Base-by-base conservation (phyloP, 2,797 vertebrate species). In the Tapera naevia region DNA sequence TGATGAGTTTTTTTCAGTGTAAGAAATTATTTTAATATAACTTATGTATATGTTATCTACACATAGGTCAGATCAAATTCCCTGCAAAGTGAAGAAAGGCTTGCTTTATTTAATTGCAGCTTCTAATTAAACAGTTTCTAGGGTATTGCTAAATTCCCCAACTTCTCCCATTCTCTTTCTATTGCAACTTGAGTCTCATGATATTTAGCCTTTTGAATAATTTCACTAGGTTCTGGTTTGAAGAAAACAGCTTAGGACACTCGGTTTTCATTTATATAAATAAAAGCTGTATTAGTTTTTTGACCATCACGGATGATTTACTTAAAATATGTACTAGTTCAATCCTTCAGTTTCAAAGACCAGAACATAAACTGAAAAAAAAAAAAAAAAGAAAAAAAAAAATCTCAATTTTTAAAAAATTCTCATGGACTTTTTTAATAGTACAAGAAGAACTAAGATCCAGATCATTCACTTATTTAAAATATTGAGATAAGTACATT, bases 71-170 rank as follows among this genome's bases (percentile, higher is more conserved):
- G 30, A 83, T 60, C 28, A 83, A 81, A 92, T 86, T 80, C 43
- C 14, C 67, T 69, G 37, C 2, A 2, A 89, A 69, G 21, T 72
- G 41, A n/a, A n/a, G 39, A 84, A 65, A 80, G 17, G 11, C 50
- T 93, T 73, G 23, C 12, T 91, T 89, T 78, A 91, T 75, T 94
- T 89, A 75, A 89, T 24, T 5, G 22, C 43, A 54, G 7, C 32
- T 95, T 90, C 81, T 76, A 86, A 93, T 60, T 66, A 80, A 91
- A 65, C 61, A 84, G 28, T 79, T 74, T 66, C 85, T 75, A 78
- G 28, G 4, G 54, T 80, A 80, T 57, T 92, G 79, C 76, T 93
- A 88, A 89, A 92, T 88, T 80, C 27, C 48, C 58, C 19, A n/a
- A 35, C 51, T 91, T 92, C 50, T 86, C 54, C 35, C 33, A 69